Percentiles rank a stretch among this genome's conserved stretches.
These are phyloP conservation scores for Mormyrops attenuatus DNA, from an alignment of 2,797 vertebrate species.

Conservation along the genomic window DNA sequence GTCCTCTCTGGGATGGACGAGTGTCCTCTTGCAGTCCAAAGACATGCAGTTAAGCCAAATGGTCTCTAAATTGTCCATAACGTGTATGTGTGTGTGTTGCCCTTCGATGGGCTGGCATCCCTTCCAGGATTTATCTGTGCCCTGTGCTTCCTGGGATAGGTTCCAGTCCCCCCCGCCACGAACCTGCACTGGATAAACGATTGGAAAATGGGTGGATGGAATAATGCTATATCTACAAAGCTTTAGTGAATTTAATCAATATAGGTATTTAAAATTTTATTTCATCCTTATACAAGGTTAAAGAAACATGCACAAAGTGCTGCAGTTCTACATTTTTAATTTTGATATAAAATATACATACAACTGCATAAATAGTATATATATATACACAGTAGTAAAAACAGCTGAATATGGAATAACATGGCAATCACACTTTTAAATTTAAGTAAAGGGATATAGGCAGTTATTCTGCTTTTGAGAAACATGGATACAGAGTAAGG, in stretches of 20 bases:
- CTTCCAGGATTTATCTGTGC: neutral
- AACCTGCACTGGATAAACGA: neutral
- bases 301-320: neutral
- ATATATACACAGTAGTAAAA: neutral
- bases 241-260: neutral
- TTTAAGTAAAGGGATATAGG: neutral
- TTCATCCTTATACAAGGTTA: neutral
- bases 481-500: neutral
- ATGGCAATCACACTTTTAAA: neutral
- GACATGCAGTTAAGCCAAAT: neutral
- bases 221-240: neutral
- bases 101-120: neutral
- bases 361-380: neutral
- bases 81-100: neutral
- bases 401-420: neutral
- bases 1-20: neutral
- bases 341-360: neutral
- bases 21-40: neutral
- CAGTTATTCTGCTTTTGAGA: neutral
- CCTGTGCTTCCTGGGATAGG: neutral
- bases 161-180: neutral
- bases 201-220: neutral
- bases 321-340: neutral
- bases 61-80: neutral
- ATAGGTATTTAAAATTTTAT: neutral